phyloP scores from a whole-genome alignment of 2,113 vertebrate genomes.

The Octodon degus region DNA sequence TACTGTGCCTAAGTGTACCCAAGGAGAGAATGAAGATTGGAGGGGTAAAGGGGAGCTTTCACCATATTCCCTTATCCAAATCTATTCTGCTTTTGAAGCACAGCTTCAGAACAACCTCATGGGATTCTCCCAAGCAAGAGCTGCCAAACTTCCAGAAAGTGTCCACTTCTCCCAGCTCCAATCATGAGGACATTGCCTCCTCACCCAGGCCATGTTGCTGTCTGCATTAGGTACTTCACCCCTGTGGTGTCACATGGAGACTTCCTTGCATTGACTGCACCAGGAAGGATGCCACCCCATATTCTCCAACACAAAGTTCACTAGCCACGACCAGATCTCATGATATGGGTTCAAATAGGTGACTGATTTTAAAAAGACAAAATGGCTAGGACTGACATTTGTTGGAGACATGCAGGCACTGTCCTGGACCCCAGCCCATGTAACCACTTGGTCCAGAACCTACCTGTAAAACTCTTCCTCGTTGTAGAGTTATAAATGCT shows the following conservation, averaged over 20 bases:
- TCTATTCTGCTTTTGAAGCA: too few species aligned
- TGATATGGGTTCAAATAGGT: slow-evolving; percentile 50
- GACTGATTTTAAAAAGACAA: slow-evolving; percentile 63
- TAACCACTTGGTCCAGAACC: slow-evolving; percentile 26
- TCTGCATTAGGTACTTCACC: too few species aligned
- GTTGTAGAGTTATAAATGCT: slow-evolving; percentile 89
- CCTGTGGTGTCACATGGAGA: too few species aligned
- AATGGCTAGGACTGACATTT: slow-evolving; percentile 59
- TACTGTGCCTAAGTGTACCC: background rate
- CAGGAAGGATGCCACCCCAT: too few species aligned
- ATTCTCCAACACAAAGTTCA: background rate
- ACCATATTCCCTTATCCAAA: too few species aligned
- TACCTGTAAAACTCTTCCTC: slow-evolving; percentile 94
- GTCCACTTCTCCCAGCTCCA: too few species aligned
- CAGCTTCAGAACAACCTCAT: too few species aligned
- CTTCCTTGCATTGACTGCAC: too few species aligned
- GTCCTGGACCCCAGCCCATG: slow-evolving; percentile 79
- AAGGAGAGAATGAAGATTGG: background rate
- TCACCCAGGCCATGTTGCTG: too few species aligned
- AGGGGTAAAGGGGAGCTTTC: background rate
- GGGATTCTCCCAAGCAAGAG: too few species aligned
- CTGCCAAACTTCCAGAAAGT: too few species aligned
- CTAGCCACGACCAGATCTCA: slow-evolving; percentile 48
- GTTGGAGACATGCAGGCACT: background rate
- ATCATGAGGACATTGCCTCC: too few species aligned